These are phyloP conservation scores for Neofelis nebulosa DNA, from an alignment of 2,113 vertebrate genomes.

Conservation along the genomic window DNA sequence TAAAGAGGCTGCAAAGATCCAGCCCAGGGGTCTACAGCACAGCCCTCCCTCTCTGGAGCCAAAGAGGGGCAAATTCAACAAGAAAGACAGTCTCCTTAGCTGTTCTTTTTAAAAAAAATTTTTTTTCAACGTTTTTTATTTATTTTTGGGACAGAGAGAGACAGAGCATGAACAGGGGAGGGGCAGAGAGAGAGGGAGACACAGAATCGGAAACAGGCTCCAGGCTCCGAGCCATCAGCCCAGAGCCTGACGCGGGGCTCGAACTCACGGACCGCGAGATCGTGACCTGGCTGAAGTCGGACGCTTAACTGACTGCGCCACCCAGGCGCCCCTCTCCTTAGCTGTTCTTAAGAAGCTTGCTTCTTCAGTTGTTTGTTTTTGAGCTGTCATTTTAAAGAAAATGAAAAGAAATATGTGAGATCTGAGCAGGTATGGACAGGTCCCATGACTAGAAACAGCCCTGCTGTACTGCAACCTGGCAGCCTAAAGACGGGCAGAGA, in stretches of 20 bases:
- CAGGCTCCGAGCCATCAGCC: no score
- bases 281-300: no score
- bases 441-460: background rate
- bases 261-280: no score
- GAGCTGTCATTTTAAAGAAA: slow-evolving; percentile 24
- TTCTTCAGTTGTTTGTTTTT: slow-evolving; percentile 35
- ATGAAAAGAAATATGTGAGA: background rate
- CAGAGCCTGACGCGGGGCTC: no score
- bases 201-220: no score
- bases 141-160: no score
- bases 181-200: no score
- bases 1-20: background rate
- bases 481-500: background rate
- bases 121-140: no score
- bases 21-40: background rate
- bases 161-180: no score
- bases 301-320: no score
- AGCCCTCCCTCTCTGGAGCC: background rate
- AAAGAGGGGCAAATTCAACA: background rate
- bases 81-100: background rate
- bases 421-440: background rate
- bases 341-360: background rate
- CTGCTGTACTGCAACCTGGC: background rate
- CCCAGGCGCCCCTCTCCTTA: no score
- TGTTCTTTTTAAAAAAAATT: no score